Base-by-base conservation (phyloP, 2,113 vertebrate species). In the Leptobrachium ailaonicum region DNA sequence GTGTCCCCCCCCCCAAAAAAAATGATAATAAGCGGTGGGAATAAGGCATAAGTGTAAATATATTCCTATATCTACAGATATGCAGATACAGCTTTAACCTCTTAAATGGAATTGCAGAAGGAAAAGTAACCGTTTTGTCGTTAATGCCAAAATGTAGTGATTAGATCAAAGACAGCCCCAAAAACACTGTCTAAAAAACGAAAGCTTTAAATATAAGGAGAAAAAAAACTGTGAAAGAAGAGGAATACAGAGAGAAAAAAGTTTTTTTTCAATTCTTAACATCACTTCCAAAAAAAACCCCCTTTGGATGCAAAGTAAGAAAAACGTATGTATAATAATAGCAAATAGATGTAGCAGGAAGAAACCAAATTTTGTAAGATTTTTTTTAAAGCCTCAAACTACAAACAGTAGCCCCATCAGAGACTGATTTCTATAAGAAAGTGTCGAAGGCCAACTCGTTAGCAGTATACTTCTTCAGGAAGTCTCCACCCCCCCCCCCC, bases 361-460 rank as follows among this genome's bases (percentile, higher is more conserved):
- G 7, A n/a, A 79, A 64, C 68, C n/a, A 67, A 58, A 45, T 45
- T 20, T 45, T 42, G 43, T 75, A 74, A n/a, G 50, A 8, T 63
- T 54, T 67, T 73, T 67, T 80, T 20, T 69, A 47, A 69, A 75
- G 79, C 53, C 79, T 66, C 41, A 58, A 75, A 81, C 64, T 80
- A 60, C 53, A 74, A 68, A 74, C 3, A 47, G 63, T 47, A 41
- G 63, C 58, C 72, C 7, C 53, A 43, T 47, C 45, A 20, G 44
- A 75, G 54, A 69, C 20, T 54, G 62, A 54, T 81, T 47, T 81
- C 66, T 74, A 41, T 69, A 69, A 60, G 54, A 62, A 69, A 60
- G 41, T 8, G 73, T 74, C 64, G 50, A n/a, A 68, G 64, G 79
- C n/a, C 71, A 81, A 63, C 72, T 41, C 62, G 2, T 43, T 60